Evolutionary conservation across 1,140 invertebrate species (phyloP).

Genomic region (Drosophila prosaltans): DNA sequence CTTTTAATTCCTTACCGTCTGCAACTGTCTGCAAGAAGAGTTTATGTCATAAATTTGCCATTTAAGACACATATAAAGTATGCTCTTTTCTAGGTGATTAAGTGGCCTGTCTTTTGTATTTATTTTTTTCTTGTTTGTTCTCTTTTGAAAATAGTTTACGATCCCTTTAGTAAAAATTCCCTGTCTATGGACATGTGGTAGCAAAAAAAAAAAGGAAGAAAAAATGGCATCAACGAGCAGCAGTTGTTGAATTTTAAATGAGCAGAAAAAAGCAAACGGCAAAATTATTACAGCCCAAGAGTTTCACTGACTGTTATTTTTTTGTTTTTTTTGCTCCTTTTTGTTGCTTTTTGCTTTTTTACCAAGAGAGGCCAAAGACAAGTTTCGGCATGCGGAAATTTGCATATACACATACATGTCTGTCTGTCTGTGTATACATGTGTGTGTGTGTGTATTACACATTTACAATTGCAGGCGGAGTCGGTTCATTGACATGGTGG

Average conservation of each 20-base stretch:
- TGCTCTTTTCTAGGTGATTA: background rate
- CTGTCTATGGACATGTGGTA: background rate
- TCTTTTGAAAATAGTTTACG: constrained; percentile 5
- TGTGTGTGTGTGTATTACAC: constrained; percentile 21
- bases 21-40: background rate
- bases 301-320: constrained; percentile 33
- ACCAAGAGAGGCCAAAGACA: constrained; percentile 63
- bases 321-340: constrained; percentile 19
- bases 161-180: constrained; percentile 9
- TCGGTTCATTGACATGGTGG: constrained; percentile 73
- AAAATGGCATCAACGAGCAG: constrained; percentile 63
- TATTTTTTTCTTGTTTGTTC: background rate
- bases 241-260: constrained; percentile 81
- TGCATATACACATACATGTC: constrained; percentile 51
- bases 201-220: constrained; percentile 18
- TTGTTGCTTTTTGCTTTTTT: constrained; percentile 33
- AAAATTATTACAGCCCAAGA: constrained; percentile 75
- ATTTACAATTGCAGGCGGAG: constrained; percentile 29
- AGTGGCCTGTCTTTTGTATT: background rate
- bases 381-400: constrained; percentile 69
- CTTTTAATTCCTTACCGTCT: background rate
- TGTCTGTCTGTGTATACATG: background rate
- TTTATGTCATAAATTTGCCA: background rate
- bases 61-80: background rate
- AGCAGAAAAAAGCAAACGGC: constrained; percentile 73